Conservation (phyloP, 2,113 vertebrate genomes). For the Riparia riparia region DNA sequence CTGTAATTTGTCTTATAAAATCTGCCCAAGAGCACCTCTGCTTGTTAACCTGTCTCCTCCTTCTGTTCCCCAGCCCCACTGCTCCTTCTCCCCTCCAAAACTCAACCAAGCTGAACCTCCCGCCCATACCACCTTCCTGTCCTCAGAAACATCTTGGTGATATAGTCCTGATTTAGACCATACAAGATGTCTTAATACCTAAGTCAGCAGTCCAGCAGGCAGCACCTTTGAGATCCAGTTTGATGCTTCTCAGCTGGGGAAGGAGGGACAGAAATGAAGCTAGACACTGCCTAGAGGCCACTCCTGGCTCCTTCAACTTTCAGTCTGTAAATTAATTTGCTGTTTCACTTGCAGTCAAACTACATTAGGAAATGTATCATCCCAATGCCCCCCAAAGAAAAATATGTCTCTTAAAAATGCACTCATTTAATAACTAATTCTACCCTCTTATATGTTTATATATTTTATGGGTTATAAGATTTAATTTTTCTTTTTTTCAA, state of each 20-base stretch:
- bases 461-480: neutral
- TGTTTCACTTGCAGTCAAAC: neutral
- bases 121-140: no score
- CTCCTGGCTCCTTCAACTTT: neutral
- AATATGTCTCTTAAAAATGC: neutral
- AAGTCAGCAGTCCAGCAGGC: neutral
- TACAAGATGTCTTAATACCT: neutral
- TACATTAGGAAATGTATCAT: neutral
- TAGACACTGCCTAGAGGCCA: neutral
- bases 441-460: neutral
- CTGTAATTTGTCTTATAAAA: neutral
- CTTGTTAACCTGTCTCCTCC: neutral
- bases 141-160: neutral
- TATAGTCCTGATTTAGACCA: neutral
- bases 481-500: neutral
- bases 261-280: neutral
- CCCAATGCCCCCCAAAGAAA: neutral
- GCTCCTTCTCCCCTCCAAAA: neutral
- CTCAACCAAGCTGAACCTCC: neutral
- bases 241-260: neutral
- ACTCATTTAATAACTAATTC: neutral
- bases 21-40: neutral
- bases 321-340: neutral
- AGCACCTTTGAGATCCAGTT: neutral
- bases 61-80: rapidly evolving